These are phyloP conservation scores for Pterois miles DNA, from an alignment of 2,797 vertebrate genomes.

Conservation along the genomic window DNA sequence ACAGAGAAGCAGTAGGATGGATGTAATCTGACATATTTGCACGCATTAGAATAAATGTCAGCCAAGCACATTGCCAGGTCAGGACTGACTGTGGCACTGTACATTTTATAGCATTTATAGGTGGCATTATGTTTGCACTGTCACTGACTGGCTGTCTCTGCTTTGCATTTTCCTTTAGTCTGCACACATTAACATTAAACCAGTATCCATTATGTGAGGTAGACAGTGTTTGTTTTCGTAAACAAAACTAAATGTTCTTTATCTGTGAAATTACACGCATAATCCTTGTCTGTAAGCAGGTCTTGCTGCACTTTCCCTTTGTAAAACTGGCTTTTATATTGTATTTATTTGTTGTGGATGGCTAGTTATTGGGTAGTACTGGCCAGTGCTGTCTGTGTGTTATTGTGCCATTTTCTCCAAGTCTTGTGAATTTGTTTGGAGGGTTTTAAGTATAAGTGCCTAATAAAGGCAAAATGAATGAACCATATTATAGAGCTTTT, in stretches of 20 bases:
- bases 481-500: neutral
- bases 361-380: neutral
- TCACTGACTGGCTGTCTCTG: neutral
- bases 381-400: neutral
- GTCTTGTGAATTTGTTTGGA: neutral
- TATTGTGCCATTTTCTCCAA: neutral
- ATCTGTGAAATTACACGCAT: neutral
- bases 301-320: neutral
- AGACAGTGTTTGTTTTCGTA: neutral
- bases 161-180: neutral
- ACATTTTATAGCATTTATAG: neutral
- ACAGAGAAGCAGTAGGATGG: neutral
- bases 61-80: neutral
- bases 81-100: neutral
- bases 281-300: neutral
- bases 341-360: neutral
- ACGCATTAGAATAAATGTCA: neutral
- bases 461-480: slow-evolving; percentile 2
- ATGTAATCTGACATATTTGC: neutral
- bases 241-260: no score
- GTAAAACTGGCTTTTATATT: neutral
- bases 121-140: neutral
- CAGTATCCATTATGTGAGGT: neutral
- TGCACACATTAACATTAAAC: neutral
- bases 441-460: neutral